Evolutionary conservation across 2,888 invertebrate species (phyloP).

Genomic region (Hyppa rectilinea): DNA sequence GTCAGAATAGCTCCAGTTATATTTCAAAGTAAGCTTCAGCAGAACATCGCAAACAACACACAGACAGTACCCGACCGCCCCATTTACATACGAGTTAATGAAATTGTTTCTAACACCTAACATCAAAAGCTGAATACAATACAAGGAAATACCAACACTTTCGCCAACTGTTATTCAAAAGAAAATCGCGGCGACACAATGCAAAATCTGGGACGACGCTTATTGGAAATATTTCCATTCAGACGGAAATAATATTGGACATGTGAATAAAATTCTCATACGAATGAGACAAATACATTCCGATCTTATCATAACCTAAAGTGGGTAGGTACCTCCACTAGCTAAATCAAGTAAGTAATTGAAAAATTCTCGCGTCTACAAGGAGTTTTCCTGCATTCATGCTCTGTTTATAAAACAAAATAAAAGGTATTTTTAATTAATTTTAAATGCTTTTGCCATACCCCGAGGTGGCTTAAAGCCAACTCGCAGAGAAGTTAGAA

Average conservation of each 20-base stretch:
- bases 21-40: constrained; percentile 58
- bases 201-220: constrained; percentile 75
- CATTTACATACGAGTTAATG: constrained; percentile 57
- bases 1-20: constrained; percentile 44
- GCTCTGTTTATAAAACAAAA: neutral
- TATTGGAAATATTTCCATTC: constrained; percentile 87
- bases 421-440: neutral
- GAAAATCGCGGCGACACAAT: constrained; percentile 74
- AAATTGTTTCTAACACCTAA: constrained; percentile 63
- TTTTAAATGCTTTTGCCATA: no score
- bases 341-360: constrained; percentile 78
- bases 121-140: constrained; percentile 57
- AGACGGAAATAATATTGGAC: constrained; percentile 83
- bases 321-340: constrained; percentile 63
- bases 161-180: constrained; percentile 70
- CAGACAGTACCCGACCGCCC: constrained; percentile 31
- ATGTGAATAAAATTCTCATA: constrained; percentile 83
- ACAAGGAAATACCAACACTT: constrained; percentile 63
- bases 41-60: constrained; percentile 47
- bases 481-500: no score
- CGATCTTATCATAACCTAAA: constrained; percentile 71
- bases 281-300: constrained; percentile 75
- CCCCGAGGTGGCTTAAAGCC: no score
- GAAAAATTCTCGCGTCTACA: constrained; percentile 67
- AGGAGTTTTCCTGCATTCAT: constrained; percentile 2